Evolutionary conservation across 2,888 invertebrate species (phyloP), one percentile per base, ranked within the genome.

Genomic region (Protonemura montana): DNA sequence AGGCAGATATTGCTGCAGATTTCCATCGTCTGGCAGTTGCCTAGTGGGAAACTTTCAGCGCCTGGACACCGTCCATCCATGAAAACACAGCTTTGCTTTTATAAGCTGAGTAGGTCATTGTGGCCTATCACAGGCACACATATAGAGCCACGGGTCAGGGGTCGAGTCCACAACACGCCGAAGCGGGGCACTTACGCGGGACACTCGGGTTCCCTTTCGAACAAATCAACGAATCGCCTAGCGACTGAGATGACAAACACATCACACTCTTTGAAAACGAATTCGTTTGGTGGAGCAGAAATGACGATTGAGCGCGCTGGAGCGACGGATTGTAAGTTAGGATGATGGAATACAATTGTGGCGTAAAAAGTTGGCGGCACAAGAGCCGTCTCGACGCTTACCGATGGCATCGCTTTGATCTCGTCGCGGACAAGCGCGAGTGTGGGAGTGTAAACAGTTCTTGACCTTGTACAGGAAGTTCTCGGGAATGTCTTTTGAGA

Each of bases 31-130:
- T 81, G 81, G 59, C 21, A 13, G 41, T 21, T 59, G 59, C 16
- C 59, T 59, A 10, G 59, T 2, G 59, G 16, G 2, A 10, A 2
- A 2, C 59, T 21, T 7, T 10, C 59, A 21, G 59, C 59, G 35
- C 35, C 35, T 35, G 35, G 35, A 35, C 6, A 59, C 21, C 13
- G 59, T 59, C 16, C 59, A 16, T 2, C 16, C 25, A 25, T 28
- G 26, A 80, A 81, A 81, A 81, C 81, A 81, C 81, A 81, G 81
- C 28, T 30, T 7, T 81, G 81, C 81, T 81, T 29, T 81, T 81
- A 81, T 81, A 81, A n/a, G 29, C 81, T 81, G 28, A 81, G 81
- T 81, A 81, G 81, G 81, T 81, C 81, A 81, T n/a, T 27, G 6
- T 29, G 30, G 81, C 13, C 7, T 81, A 81, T 27, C 30, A 21